These are phyloP conservation scores for Hormiphora californensis DNA, from an alignment of 37 sponge, comb jelly and placozoan genomes.

Conservation along the genomic window DNA sequence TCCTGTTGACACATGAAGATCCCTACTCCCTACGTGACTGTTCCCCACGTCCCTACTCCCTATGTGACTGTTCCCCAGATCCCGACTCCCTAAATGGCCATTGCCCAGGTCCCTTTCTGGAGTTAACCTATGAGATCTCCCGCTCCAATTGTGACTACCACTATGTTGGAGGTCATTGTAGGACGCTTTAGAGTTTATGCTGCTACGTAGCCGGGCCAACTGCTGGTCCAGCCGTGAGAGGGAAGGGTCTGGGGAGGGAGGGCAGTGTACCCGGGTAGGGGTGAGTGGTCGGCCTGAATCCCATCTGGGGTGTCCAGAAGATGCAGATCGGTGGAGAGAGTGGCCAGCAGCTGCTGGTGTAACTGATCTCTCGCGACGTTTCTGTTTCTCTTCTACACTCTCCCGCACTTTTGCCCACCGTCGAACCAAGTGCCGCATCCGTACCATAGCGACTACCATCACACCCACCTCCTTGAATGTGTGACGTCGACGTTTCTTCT, in stretches of 20 bases:
- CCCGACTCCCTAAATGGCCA: not conserved
- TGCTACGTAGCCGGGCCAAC: not conserved
- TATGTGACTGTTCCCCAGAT: not conserved
- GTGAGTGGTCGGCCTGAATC: conserved; percentile 23
- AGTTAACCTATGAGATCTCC: no score
- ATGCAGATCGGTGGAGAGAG: not conserved
- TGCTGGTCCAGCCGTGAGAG: conserved; percentile 46
- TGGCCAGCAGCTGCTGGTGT: not conserved
- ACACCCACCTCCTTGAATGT: not conserved
- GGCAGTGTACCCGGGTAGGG: conserved; percentile 28
- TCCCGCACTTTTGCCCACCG: conserved; percentile 18
- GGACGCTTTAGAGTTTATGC: conserved; percentile 5
- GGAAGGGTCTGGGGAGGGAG: conserved; percentile 49
- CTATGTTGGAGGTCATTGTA: not conserved
- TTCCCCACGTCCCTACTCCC: not conserved
- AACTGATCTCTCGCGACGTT: not conserved
- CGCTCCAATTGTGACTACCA: no score
- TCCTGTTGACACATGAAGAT: not conserved
- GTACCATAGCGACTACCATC: not conserved
- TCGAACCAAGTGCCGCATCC: not conserved
- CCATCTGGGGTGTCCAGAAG: conserved; percentile 18
- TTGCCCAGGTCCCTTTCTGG: not conserved
- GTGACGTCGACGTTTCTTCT: not conserved
- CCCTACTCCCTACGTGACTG: not conserved
- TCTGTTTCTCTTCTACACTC: conserved; percentile 30